Evolutionary conservation across 1,140 invertebrate species (phyloP).

Genomic region (Musca vetustissima): DNA sequence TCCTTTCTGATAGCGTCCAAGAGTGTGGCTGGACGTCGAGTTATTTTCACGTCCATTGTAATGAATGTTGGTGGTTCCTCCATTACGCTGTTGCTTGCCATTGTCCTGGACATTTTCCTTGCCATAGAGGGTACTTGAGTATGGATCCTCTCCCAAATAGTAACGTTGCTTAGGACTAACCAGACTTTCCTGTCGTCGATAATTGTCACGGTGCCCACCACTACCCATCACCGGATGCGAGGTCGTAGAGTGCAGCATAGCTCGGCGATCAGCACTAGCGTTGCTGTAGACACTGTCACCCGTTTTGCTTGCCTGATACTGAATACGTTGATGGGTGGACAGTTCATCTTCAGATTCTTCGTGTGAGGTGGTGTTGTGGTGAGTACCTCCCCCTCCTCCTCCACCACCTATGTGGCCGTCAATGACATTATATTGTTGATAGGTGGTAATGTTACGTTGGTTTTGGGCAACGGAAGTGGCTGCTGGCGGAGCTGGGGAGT

Average conservation of each 20-base stretch:
- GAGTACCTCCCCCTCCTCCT: neutral
- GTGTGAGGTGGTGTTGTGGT: slow-evolving; percentile 23
- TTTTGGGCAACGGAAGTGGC: slow-evolving; percentile 44
- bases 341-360: slow-evolving; percentile 13
- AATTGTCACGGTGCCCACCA: slow-evolving; percentile 23
- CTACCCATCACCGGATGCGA: slow-evolving; percentile 38
- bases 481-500: slow-evolving; percentile 58
- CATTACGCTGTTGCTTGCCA: slow-evolving; percentile 8
- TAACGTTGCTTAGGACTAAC: slow-evolving; percentile 69
- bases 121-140: slow-evolving; percentile 76
- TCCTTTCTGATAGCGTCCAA: slow-evolving; percentile 79
- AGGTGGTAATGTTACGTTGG: slow-evolving; percentile 59
- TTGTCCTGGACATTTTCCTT: slow-evolving; percentile 59
- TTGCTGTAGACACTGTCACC: neutral
- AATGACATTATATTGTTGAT: slow-evolving; percentile 66
- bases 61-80: slow-evolving; percentile 1
- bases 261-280: slow-evolving; percentile 28
- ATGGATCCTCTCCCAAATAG: slow-evolving; percentile 81
- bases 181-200: slow-evolving; percentile 54
- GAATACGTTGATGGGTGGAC: slow-evolving; percentile 3
- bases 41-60: neutral
- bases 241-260: slow-evolving; percentile 27
- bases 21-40: slow-evolving; percentile 57
- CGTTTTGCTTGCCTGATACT: slow-evolving; percentile 1
- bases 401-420: slow-evolving; percentile 59